phyloP scores from a whole-genome alignment of 2,113 vertebrate genomes.

The Prinia subflava region DNA sequence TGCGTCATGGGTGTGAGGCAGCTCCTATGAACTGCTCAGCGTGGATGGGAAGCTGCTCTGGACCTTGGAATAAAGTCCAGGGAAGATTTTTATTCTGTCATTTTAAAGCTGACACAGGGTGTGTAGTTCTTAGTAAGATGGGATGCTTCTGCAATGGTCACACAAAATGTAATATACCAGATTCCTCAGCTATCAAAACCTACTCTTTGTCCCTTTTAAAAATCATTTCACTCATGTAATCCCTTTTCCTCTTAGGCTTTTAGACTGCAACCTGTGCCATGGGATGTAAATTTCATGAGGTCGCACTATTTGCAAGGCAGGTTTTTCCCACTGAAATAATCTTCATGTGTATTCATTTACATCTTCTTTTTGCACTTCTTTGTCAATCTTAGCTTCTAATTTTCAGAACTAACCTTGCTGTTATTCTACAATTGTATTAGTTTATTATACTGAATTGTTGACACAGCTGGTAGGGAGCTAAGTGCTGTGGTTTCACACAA shows the following conservation, averaged over 20 bases:
- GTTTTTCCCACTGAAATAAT: neutral
- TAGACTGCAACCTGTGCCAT: neutral
- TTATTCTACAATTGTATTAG: slow-evolving; percentile 42
- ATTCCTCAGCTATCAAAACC: neutral
- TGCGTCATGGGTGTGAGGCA: neutral
- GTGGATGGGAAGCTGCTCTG: neutral
- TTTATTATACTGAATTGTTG: slow-evolving; percentile 60
- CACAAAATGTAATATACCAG: neutral
- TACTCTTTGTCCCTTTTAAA: neutral
- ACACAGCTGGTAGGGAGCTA: slow-evolving; percentile 68
- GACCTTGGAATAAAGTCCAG: neutral
- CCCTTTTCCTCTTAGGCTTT: neutral
- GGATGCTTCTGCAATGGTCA: neutral
- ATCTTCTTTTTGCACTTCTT: neutral
- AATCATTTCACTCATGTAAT: neutral
- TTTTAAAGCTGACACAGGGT: neutral
- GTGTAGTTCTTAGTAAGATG: neutral
- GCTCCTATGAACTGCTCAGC: rapidly evolving
- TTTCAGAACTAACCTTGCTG: slow-evolving; percentile 47
- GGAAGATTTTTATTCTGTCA: neutral
- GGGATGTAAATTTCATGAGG: neutral
- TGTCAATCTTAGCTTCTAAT: neutral
- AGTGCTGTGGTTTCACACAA: slow-evolving; percentile 69
- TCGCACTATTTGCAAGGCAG: neutral
- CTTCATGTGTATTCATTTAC: neutral